Evolutionary conservation across 2,888 invertebrate species (phyloP).

Genomic region (Ennomos erosarius): DNA sequence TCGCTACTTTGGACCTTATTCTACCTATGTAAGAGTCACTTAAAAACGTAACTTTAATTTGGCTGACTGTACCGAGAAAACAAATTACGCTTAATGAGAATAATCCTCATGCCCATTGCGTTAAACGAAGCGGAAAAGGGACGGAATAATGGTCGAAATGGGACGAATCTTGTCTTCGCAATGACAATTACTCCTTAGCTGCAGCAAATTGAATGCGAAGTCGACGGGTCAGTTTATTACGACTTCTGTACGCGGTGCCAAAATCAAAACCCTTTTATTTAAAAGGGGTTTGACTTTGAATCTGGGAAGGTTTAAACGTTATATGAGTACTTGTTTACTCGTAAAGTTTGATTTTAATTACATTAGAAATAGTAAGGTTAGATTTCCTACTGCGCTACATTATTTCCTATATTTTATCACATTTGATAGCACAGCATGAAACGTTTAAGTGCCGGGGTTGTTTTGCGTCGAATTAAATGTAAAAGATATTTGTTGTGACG

Average conservation of each 20-base stretch:
- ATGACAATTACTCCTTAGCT: conserved; percentile 48
- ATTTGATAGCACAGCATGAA: too few species aligned
- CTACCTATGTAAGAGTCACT: conserved; percentile 1
- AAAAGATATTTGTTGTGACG: too few species aligned
- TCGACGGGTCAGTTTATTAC: conserved; percentile 27
- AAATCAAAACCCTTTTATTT: conserved; percentile 6
- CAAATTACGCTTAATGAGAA: conserved; percentile 59
- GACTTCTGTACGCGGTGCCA: conserved; percentile 26
- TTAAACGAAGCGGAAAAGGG: conserved; percentile 57
- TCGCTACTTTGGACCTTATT: conserved; percentile 10
- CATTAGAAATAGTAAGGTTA: too few species aligned
- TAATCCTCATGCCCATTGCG: conserved; percentile 52
- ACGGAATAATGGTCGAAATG: conserved; percentile 46
- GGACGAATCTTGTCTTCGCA: conserved; percentile 51
- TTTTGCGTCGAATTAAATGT: too few species aligned
- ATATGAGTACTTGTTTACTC: background rate
- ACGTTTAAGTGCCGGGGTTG: too few species aligned
- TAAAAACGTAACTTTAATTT: conserved; percentile 23
- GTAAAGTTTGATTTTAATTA: background rate
- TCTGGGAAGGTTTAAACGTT: background rate
- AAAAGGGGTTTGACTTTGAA: conserved; percentile 21
- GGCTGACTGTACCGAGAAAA: conserved; percentile 43
- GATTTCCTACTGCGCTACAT: too few species aligned
- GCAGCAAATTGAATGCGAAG: conserved; percentile 47
- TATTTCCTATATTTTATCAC: too few species aligned